Evolutionary conservation across 2,888 invertebrate species (phyloP).

Genomic region (Catocala sponsa): DNA sequence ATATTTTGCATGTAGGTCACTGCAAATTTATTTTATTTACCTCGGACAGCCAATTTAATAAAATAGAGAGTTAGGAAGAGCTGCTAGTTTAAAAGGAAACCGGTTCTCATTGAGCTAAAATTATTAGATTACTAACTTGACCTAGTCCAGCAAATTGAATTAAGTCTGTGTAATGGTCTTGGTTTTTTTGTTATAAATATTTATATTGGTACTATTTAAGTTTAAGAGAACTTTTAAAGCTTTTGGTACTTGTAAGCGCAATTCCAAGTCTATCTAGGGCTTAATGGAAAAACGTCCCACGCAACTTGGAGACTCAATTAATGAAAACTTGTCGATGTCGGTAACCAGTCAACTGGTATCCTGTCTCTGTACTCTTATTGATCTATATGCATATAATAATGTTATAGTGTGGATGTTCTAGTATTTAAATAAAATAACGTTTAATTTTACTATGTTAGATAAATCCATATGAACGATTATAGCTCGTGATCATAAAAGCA

Average conservation of each 20-base stretch:
- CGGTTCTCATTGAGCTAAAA: slow-evolving; percentile 23
- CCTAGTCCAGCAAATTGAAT: slow-evolving; percentile 26
- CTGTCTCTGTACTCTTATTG: not conserved
- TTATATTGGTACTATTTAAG: no score
- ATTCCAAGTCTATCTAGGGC: not conserved
- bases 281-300: slow-evolving; percentile 12
- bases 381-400: no score
- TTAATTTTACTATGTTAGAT: no score
- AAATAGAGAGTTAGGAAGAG: slow-evolving; percentile 40
- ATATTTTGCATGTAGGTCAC: not conserved
- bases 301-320: slow-evolving; percentile 7
- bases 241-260: not conserved
- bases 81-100: slow-evolving; percentile 34
- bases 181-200: no score
- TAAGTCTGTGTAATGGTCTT: no score
- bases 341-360: not conserved
- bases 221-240: no score
- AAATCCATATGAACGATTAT: no score
- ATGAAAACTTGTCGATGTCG: slow-evolving; percentile 8
- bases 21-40: not conserved
- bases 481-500: no score
- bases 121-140: slow-evolving; percentile 24
- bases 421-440: no score
- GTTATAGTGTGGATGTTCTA: no score
- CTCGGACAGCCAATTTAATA: slow-evolving; percentile 8